Evolutionary conservation across 2,797 vertebrate genomes (phyloP).

Genomic region (Acestrorhynchus altus): DNA sequence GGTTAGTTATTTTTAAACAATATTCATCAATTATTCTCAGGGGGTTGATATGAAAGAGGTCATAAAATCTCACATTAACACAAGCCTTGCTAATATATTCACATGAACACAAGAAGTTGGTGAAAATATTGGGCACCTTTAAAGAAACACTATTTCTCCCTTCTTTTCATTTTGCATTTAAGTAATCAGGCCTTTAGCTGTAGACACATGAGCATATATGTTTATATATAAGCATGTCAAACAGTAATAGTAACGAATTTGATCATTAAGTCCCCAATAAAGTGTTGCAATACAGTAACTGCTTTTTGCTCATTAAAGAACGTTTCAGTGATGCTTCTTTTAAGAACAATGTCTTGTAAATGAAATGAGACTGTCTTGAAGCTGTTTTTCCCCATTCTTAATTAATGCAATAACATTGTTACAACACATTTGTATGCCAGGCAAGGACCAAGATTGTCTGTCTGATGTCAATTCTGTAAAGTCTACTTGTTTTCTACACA

Average conservation of each 20-base stretch:
- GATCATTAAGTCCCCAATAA: no score
- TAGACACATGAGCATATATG: slow-evolving; percentile 5
- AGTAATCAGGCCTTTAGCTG: background rate
- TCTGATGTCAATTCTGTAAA: background rate
- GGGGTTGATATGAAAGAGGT: slow-evolving; percentile 76
- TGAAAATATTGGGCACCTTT: slow-evolving; percentile 27
- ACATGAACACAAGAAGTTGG: slow-evolving; percentile 34
- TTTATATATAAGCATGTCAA: background rate
- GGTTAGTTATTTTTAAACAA: slow-evolving; percentile 71
- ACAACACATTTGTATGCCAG: background rate
- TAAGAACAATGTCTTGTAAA: no score
- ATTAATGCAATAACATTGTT: background rate
- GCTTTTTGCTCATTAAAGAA: no score
- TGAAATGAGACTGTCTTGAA: no score
- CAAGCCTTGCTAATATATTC: slow-evolving; percentile 55
- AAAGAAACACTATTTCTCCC: background rate
- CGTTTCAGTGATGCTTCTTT: background rate
- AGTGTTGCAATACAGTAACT: no score
- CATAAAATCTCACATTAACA: slow-evolving; percentile 74
- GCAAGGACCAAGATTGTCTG: background rate
- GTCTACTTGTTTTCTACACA: background rate
- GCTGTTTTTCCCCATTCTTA: no score
- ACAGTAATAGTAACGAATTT: background rate
- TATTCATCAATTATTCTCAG: slow-evolving; percentile 73
- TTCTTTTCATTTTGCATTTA: background rate